These are phyloP conservation scores for Cinara cedri DNA, from an alignment of 2,888 invertebrate genomes.

Conservation along the genomic window DNA sequence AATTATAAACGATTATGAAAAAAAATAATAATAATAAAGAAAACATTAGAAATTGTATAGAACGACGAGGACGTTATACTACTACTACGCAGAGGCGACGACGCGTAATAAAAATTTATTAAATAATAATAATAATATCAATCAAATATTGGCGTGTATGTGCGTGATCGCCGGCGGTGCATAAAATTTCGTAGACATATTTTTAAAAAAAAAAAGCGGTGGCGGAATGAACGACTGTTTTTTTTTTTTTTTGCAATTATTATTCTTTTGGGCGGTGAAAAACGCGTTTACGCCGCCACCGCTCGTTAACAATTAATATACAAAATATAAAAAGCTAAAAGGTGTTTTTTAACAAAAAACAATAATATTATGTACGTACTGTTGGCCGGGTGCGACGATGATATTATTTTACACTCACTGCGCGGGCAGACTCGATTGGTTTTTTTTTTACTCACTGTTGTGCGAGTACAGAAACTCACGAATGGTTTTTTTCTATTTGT, in stretches of 20 bases:
- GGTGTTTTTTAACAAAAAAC: no score
- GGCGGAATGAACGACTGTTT: not conserved
- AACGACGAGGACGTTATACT: not conserved
- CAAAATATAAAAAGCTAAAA: no score
- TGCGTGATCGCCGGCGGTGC: not conserved
- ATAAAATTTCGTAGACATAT: not conserved
- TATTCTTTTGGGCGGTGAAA: slow-evolving; percentile 12
- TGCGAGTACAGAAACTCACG: no score
- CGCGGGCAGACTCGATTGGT: no score
- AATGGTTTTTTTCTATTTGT: no score
- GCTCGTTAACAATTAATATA: not conserved
- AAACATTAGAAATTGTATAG: no score
- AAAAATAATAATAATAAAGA: no score
- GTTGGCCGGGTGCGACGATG: not conserved
- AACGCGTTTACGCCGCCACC: not conserved
- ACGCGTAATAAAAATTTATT: no score
- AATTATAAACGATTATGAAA: not conserved
- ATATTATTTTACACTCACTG: no score
- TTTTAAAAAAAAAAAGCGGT: no score
- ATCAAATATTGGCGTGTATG: not conserved
- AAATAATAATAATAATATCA: not conserved
- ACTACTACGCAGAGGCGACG: not conserved
- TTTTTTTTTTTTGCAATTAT: not conserved
- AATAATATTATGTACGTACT: slow-evolving; percentile 23
- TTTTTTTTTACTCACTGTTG: no score